phyloP scores from a whole-genome alignment of 2,113 vertebrate species.

The Prochilodus magdalenae region DNA sequence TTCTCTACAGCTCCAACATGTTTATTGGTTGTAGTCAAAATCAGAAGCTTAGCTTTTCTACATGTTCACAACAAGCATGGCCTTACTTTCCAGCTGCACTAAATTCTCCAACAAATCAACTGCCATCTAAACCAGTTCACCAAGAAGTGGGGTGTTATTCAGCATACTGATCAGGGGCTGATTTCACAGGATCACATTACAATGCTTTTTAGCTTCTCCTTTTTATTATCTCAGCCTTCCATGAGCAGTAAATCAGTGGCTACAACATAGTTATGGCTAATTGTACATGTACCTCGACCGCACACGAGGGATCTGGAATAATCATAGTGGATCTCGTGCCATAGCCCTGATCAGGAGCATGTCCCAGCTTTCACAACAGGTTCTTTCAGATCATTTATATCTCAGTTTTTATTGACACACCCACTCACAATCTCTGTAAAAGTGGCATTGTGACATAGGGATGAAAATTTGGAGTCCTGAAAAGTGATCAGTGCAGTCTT shows the following conservation, averaged over 20 bases:
- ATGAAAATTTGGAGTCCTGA: constrained; percentile 22
- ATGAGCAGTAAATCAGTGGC: not conserved
- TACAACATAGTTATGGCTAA: not conserved
- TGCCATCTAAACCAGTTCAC: no score
- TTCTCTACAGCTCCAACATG: no score
- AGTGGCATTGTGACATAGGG: not conserved
- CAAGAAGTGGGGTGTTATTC: no score
- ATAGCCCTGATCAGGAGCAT: not conserved
- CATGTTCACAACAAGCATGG: no score
- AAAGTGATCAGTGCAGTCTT: constrained; percentile 7
- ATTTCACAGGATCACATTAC: no score
- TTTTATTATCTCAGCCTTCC: no score
- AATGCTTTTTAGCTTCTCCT: no score
- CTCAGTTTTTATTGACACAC: constrained; percentile 51
- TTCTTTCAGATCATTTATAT: constrained; percentile 32
- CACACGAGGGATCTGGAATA: not conserved
- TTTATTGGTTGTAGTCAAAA: no score
- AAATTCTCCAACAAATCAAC: no score
- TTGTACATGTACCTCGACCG: not conserved
- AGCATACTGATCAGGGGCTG: no score
- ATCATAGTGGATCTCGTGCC: not conserved
- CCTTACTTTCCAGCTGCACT: no score
- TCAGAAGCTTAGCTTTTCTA: no score
- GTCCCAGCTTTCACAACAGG: constrained; percentile 36
- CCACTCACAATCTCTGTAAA: constrained; percentile 58